These are phyloP conservation scores for Zosterops borbonicus DNA, from an alignment of 2,113 vertebrate species.

Conservation along the genomic window DNA sequence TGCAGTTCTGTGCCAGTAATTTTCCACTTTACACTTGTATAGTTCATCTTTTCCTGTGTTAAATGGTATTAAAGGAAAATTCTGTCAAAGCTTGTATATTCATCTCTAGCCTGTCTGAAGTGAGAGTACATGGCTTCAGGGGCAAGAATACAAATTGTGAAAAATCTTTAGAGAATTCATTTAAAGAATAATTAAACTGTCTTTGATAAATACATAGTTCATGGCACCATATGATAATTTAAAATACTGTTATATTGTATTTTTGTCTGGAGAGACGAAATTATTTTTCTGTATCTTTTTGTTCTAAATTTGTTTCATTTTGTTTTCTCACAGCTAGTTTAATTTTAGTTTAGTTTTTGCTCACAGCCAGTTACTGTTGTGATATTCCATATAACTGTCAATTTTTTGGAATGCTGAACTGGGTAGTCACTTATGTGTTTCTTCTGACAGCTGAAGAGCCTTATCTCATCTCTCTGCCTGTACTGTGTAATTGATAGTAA, in stretches of 20 bases:
- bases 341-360: not conserved
- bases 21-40: not conserved
- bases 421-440: not conserved
- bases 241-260: not conserved
- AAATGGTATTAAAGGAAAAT: not conserved
- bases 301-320: not conserved
- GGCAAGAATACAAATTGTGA: not conserved
- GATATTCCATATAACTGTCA: not conserved
- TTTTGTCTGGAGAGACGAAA: not conserved
- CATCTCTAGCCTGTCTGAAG: not conserved
- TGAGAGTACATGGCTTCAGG: not conserved
- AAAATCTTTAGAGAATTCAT: not conserved
- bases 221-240: not conserved
- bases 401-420: not conserved
- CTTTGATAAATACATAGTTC: not conserved
- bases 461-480: not conserved
- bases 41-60: not conserved
- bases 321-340: not conserved
- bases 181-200: not conserved
- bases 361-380: not conserved
- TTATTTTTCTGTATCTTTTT: not conserved
- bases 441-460: not conserved
- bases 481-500: not conserved
- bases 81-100: not conserved
- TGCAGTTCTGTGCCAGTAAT: not conserved